Base-by-base conservation (phyloP, 2,888 invertebrate genomes). In the Hemistola chrysoprasaria region DNA sequence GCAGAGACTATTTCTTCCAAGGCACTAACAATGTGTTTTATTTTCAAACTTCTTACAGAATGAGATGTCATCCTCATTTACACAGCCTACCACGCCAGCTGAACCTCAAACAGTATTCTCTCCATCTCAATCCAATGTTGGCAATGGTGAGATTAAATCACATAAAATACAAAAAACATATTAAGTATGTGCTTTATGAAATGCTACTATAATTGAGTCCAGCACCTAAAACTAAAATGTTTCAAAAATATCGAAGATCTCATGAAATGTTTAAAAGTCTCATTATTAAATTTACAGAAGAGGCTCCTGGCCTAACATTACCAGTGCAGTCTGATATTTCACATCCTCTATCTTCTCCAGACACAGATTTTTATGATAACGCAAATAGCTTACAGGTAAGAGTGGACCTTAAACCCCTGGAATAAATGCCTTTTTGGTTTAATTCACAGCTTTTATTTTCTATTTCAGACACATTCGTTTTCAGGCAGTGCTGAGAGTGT, bases 281-380 rank as follows among this genome's bases (percentile, higher is more conserved):
- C n/a, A n/a, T n/a, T n/a, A n/a, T n/a, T n/a, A n/a, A n/a, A n/a
- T n/a, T 41, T 33, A 8, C 36, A 40, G 80, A 79, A 51, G 77
- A 76, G 29, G 65, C 50, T 8, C 62, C 45, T 44, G 53, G 58
- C 37, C 38, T 62, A n/a, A 51, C 59, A 24, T 28, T 65, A 27
- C 58, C 72, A 36, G 54, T 65, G 8, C 66, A 62, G 49, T 64
- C 66, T 42, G 87, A 87, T 51, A 68, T 65, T 20, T 42, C 92
- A 45, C 96, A 96, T 83, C 96, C 96, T 1, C 81, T 96, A 10
- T 95, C 95, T 71, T 92, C 94, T 23, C 90, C 92, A 56, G 92
- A 91, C 57, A 93, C 72, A 62, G 83, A 86, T 67, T 45, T 90
- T 59, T 81, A 91, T 85, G 73, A 91, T 72, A 62, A 91, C 84